Percentiles rank a stretch among this genome's conserved stretches.
Evolutionary conservation across 2,113 vertebrate genomes (phyloP).

Genomic region (Rhombomys opimus): DNA sequence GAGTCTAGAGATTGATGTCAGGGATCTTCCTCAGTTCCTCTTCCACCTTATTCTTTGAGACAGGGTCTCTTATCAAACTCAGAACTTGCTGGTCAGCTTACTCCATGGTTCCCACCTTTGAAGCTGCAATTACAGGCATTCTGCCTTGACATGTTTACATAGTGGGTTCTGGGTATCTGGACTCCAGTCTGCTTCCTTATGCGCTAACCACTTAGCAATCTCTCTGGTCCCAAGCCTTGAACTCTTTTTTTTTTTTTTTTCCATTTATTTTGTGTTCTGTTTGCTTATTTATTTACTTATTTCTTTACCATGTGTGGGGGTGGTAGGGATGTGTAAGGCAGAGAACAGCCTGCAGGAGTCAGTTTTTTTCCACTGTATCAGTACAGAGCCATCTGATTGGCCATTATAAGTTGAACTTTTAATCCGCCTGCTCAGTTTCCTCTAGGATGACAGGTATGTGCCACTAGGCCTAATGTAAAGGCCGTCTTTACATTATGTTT

Average conservation of each 20-base stretch:
- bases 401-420: background rate
- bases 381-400: background rate
- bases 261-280: background rate
- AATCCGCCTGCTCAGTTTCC: background rate
- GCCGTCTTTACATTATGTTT: background rate
- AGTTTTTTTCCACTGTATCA: background rate
- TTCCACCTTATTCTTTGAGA: background rate
- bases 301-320: background rate
- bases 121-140: background rate
- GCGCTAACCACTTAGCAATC: background rate
- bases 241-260: too few species aligned
- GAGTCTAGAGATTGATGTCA: background rate
- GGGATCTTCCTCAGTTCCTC: background rate
- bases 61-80: background rate
- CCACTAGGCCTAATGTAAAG: background rate
- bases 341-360: background rate
- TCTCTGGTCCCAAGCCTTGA: background rate
- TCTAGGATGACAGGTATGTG: background rate
- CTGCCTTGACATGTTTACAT: background rate
- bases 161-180: background rate
- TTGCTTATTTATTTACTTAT: background rate
- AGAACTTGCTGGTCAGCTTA: background rate
- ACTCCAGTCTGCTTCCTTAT: background rate
- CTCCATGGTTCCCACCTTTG: too few species aligned
- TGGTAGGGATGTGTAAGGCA: background rate